Percentiles rank a stretch among this genome's conserved stretches.
Conservation (phyloP, 2,888 invertebrate species). For the Caenorhabditis macrosperma region DNA sequence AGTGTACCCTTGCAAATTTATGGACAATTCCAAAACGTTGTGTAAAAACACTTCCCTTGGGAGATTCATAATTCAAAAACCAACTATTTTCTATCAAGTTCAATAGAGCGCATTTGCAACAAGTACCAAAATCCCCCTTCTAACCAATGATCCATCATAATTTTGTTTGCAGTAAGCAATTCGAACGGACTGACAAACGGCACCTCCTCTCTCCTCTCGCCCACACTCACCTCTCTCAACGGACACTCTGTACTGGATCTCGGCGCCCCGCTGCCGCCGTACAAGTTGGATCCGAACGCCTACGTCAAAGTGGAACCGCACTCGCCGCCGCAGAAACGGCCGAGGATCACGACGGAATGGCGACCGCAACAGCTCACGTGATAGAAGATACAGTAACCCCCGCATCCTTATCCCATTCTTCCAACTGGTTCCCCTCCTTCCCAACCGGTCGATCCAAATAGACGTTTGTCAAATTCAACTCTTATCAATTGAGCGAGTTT, state of each 20-base stretch:
- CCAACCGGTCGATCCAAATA: too few species aligned
- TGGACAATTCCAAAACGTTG: too few species aligned
- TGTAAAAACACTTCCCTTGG: too few species aligned
- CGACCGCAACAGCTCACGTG: constrained; percentile 67
- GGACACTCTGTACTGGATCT: constrained; percentile 44
- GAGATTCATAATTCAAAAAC: too few species aligned
- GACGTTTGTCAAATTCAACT: too few species aligned
- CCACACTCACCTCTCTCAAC: constrained; percentile 16
- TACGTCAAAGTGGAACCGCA: constrained; percentile 77
- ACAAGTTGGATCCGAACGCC: constrained; percentile 58
- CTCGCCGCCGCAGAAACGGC: constrained; percentile 78
- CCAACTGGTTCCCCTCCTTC: too few species aligned
- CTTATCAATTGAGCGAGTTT: constrained; percentile 4
- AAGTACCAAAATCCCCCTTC: neutral
- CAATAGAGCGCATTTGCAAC: too few species aligned
- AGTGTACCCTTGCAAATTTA: too few species aligned
- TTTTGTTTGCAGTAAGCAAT: constrained; percentile 23
- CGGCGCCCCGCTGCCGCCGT: constrained; percentile 25
- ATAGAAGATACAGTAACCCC: neutral
- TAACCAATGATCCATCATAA: neutral
- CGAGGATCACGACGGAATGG: constrained; percentile 72
- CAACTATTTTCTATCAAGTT: too few species aligned
- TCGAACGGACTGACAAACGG: constrained; percentile 48
- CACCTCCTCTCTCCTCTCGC: constrained; percentile 27
- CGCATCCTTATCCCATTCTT: neutral